Evolutionary conservation across 2,888 invertebrate species (phyloP), one percentile per base, ranked within the genome.

Genomic region (Drosophila parthenogenetica): DNA sequence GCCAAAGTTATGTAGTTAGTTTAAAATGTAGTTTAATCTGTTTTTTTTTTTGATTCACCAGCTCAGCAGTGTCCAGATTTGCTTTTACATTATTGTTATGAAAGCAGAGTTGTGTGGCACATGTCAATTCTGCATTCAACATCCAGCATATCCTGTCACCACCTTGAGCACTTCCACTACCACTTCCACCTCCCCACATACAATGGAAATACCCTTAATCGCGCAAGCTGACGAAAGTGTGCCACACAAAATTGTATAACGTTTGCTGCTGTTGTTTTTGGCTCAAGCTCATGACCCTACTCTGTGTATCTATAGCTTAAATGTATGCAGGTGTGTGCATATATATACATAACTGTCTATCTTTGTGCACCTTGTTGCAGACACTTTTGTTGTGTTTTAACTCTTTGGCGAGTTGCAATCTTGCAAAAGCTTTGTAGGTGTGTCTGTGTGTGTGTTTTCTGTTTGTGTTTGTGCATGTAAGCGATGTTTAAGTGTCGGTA

Each of bases 401-500:
- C 66, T 66, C 69, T 73, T 64, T 49, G 66, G 51, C 64, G 39
- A 63, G 67, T 42, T 76, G 78, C 76, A 73, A 76, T 78, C 69
- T 73, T 79, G 74, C 64, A 45, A 14, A 45, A 68, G 61, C 63
- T 65, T 61, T 69, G 13, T 17, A 14, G 25, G 25, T 49, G 49
- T n/a, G 40, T 50, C 35, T 22, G 50, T 29, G 39, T 40, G 46
- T 57, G 32, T 54, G 57, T 50, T 54, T 54, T 59, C 37, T 73
- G 64, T 60, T 53, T 61, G 51, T 79, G 71, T 66, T 63, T 64
- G 69, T 76, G 68, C 66, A 48, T 66, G 79, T 77, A 79, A 77
- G 79, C 66, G 72, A 59, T 79, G 77, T 64, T 81, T 77, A 77
- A 75, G 81, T 69, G 77, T 75, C 77, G 81, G 74, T 67, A 79